Evolutionary conservation across 2,797 vertebrate genomes (phyloP).

Genomic region (Anguilla pacifica): DNA sequence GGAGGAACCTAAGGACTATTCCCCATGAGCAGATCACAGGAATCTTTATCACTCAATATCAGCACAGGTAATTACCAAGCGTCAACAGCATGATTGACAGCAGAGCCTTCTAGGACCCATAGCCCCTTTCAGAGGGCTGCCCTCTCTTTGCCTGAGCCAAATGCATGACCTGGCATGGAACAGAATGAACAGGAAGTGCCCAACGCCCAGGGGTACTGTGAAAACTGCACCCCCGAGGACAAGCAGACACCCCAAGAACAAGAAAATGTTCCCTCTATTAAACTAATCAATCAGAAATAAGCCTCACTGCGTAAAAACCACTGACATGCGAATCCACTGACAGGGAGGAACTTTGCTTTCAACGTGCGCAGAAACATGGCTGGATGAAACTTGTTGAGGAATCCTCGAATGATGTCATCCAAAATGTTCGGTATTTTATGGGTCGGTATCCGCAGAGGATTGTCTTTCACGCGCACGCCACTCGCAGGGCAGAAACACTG

Average conservation of each 20-base stretch:
- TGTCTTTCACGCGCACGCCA: slow-evolving; percentile 39
- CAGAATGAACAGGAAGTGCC: neutral
- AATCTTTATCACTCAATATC: slow-evolving; percentile 1
- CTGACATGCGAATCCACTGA: slow-evolving; percentile 41
- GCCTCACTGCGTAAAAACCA: slow-evolving; percentile 43
- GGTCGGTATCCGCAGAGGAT: slow-evolving; percentile 47
- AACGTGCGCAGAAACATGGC: slow-evolving; percentile 41
- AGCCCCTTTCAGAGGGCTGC: neutral
- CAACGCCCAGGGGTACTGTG: neutral
- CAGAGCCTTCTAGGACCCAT: neutral
- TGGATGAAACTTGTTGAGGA: slow-evolving; percentile 74
- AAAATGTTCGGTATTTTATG: slow-evolving; percentile 62
- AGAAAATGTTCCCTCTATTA: slow-evolving; percentile 31
- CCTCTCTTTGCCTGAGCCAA: neutral
- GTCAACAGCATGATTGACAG: slow-evolving; percentile 9
- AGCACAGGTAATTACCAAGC: neutral
- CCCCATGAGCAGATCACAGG: neutral
- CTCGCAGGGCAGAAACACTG: slow-evolving; percentile 27
- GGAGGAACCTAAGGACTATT: neutral
- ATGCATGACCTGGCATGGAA: neutral
- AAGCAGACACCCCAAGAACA: slow-evolving; percentile 14
- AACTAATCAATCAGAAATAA: slow-evolving; percentile 57
- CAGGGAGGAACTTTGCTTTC: slow-evolving; percentile 33
- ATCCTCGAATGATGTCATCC: slow-evolving; percentile 71
- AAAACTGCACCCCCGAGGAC: neutral